phyloP scores from a whole-genome alignment of 2,888 invertebrate genomes.

The Orthosia cruda region DNA sequence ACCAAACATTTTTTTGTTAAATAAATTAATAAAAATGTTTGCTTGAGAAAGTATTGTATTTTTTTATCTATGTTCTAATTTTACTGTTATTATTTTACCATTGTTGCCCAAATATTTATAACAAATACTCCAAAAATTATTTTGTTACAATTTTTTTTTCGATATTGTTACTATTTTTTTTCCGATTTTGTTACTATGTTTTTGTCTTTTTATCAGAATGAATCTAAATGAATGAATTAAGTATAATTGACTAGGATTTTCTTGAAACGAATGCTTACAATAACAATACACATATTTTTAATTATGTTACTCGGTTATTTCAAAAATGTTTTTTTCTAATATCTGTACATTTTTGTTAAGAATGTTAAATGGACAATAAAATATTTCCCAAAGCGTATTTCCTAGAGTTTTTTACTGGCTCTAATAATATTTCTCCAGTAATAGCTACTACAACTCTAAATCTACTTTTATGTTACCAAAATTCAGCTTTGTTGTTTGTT shows the following conservation, averaged over 20 bases:
- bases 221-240: slow-evolving; percentile 1
- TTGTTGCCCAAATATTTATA: slow-evolving; percentile 9
- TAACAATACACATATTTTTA: background rate
- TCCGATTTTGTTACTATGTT: background rate
- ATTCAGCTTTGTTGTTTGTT: slow-evolving; percentile 4
- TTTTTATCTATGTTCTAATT: background rate
- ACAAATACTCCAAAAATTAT: background rate
- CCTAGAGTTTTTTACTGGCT: too few relatives aligned
- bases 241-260: slow-evolving; percentile 30
- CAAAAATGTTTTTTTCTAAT: background rate
- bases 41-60: background rate
- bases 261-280: background rate
- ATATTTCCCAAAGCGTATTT: background rate
- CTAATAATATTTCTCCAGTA: background rate
- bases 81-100: slow-evolving; percentile 4
- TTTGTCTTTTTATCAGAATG: background rate
- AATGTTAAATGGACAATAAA: background rate
- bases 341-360: background rate
- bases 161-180: too few relatives aligned
- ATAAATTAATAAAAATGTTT: background rate
- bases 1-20: slow-evolving; percentile 32
- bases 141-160: too few relatives aligned
- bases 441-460: background rate
- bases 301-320: background rate
- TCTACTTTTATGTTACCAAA: background rate